Conservation (phyloP, 2,888 invertebrate genomes). For the Rhynchonema sp. region DNA sequence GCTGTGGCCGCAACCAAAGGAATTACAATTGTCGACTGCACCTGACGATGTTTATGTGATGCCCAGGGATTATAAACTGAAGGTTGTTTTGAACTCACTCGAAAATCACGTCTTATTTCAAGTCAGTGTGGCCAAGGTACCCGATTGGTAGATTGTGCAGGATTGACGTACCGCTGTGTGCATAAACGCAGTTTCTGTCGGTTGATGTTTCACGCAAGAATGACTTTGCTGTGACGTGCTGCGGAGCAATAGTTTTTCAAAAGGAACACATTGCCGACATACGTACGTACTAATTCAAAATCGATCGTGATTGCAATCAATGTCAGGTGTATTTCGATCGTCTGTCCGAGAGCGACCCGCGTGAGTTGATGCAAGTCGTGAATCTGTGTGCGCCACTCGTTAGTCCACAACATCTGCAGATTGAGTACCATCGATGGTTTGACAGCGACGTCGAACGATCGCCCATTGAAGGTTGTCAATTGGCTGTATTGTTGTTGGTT, state of each 20-base stretch:
- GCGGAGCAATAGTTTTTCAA: neutral
- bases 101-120: no score
- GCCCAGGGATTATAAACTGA: constrained; percentile 1
- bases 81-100: no score
- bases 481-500: no score
- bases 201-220: no score
- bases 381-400: constrained; percentile 14
- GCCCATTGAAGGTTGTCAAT: constrained; percentile 1
- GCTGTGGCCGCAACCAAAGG: constrained; percentile 44
- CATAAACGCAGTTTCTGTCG: no score
- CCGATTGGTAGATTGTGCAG: no score
- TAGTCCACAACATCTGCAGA: constrained; percentile 11
- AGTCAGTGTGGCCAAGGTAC: no score
- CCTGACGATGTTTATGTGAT: neutral
- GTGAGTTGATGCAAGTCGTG: constrained; percentile 17
- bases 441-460: neutral
- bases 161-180: no score
- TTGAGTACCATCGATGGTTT: constrained; percentile 13
- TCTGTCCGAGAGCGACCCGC: constrained; percentile 13
- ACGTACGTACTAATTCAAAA: neutral
- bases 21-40: constrained; percentile 37
- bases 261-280: neutral
- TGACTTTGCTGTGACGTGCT: no score
- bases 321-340: constrained; percentile 18
- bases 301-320: neutral